phyloP scores from a whole-genome alignment of 1,140 invertebrate species.

The Physella acuta region DNA sequence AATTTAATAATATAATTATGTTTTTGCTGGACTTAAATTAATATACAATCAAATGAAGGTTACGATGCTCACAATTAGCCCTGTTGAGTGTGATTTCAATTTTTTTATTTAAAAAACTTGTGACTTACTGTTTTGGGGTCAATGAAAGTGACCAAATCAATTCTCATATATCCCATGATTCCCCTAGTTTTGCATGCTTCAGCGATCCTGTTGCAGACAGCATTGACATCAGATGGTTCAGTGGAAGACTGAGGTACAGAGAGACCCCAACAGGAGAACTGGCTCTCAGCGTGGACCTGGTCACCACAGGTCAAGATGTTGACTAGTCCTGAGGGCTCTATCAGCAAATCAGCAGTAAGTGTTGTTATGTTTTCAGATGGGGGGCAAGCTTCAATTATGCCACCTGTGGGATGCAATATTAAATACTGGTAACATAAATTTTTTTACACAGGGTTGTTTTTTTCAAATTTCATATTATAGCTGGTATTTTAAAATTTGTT shows the following conservation, averaged over 20 bases:
- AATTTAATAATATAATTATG: background rate
- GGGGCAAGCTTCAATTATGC: slow-evolving; percentile 59
- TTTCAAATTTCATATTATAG: no score
- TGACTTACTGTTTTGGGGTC: slow-evolving; percentile 51
- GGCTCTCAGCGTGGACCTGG: slow-evolving; percentile 59
- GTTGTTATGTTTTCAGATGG: slow-evolving; percentile 58
- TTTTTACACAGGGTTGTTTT: no score
- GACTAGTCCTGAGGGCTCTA: slow-evolving; percentile 53
- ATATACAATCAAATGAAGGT: background rate
- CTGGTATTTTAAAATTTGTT: no score
- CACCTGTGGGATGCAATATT: slow-evolving; percentile 54
- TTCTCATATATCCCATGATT: slow-evolving; percentile 55
- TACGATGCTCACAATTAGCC: background rate
- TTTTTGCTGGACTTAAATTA: no score
- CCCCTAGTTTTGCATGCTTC: slow-evolving; percentile 55
- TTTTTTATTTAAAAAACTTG: background rate
- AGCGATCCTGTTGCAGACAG: slow-evolving; percentile 48
- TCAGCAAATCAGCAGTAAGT: slow-evolving; percentile 55
- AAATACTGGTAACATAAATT: no score
- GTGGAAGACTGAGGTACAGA: slow-evolving; percentile 59
- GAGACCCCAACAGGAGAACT: slow-evolving; percentile 57
- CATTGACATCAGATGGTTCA: slow-evolving; percentile 53
- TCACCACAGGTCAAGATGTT: slow-evolving; percentile 55
- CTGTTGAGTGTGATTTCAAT: no score
- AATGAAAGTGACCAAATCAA: slow-evolving; percentile 61